Conservation (phyloP, 2,888 invertebrate genomes). For the Drosophila nr. fundita region DNA sequence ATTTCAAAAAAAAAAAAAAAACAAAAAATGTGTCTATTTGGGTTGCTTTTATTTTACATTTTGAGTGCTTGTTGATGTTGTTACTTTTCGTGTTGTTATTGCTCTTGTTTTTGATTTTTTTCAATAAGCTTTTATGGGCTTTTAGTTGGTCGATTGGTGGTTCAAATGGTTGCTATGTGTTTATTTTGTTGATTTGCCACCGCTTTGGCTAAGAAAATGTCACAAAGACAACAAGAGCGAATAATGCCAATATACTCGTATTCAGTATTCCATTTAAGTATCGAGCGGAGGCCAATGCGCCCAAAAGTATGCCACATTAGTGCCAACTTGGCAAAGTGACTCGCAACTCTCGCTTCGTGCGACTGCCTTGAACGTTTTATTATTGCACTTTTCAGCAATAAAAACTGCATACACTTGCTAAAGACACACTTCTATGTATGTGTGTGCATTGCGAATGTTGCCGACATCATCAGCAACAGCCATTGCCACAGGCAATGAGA, state of each 20-base stretch:
- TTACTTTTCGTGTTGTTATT: constrained; percentile 3
- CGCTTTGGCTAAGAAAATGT: constrained; percentile 7
- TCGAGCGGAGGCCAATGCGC: constrained; percentile 31
- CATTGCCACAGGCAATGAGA: constrained; percentile 60
- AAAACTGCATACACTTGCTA: constrained; percentile 49
- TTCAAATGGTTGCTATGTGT: constrained; percentile 38
- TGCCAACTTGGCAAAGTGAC: constrained; percentile 30
- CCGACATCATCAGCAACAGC: constrained; percentile 43
- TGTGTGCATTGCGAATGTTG: constrained; percentile 8
- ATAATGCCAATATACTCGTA: constrained; percentile 39
- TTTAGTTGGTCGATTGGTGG: constrained; percentile 68
- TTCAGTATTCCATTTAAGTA: constrained; percentile 27
- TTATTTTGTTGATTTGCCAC: constrained; percentile 24
- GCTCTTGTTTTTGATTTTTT: constrained; percentile 59
- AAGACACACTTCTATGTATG: background rate
- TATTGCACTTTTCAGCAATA: constrained; percentile 77
- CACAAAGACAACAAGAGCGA: constrained; percentile 2
- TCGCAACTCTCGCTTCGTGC: constrained; percentile 26
- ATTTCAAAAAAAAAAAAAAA: background rate
- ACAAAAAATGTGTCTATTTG: constrained; percentile 42
- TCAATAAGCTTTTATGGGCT: constrained; percentile 69
- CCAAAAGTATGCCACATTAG: constrained; percentile 49
- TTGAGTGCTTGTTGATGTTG: constrained; percentile 32
- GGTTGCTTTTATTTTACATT: constrained; percentile 45
- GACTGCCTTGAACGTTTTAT: constrained; percentile 75